Percentiles rank a stretch among this genome's conserved stretches.
Evolutionary conservation across 2,113 vertebrate species (phyloP).

Genomic region (Rynchops niger): DNA sequence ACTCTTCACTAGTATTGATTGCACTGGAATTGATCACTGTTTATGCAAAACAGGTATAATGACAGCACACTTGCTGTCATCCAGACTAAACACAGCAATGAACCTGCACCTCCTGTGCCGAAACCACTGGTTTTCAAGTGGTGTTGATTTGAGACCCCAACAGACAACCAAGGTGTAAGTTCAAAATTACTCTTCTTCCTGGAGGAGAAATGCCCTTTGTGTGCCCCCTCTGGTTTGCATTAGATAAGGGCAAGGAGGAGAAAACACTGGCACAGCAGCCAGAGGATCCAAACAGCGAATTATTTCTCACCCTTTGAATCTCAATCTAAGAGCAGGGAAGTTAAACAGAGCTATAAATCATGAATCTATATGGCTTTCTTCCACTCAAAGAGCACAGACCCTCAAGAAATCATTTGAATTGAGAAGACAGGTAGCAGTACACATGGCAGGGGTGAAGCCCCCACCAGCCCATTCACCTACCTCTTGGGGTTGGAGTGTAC

Average conservation of each 20-base stretch:
- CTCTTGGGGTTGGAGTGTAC: conserved; percentile 68
- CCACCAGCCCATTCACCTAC: conserved; percentile 19
- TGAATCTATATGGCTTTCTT: neutral
- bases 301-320: neutral
- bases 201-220: neutral
- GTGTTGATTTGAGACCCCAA: neutral
- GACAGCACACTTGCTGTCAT: neutral
- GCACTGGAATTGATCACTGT: neutral
- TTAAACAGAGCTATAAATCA: neutral
- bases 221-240: neutral
- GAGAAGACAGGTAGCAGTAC: neutral
- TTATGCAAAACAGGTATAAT: neutral
- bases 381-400: neutral
- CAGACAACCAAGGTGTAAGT: neutral
- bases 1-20: neutral
- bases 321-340: neutral
- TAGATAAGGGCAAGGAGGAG: neutral
- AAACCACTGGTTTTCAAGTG: neutral
- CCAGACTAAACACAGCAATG: neutral
- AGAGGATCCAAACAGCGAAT: neutral
- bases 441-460: neutral
- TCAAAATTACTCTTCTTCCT: neutral
- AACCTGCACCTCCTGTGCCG: neutral
- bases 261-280: neutral
- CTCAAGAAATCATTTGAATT: neutral